A percentile compares a stretch with the other conserved stretches of the same genome.
Evolutionary conservation across 2,797 vertebrate genomes (phyloP).

Genomic region (Rhadinocentrus ornatus): DNA sequence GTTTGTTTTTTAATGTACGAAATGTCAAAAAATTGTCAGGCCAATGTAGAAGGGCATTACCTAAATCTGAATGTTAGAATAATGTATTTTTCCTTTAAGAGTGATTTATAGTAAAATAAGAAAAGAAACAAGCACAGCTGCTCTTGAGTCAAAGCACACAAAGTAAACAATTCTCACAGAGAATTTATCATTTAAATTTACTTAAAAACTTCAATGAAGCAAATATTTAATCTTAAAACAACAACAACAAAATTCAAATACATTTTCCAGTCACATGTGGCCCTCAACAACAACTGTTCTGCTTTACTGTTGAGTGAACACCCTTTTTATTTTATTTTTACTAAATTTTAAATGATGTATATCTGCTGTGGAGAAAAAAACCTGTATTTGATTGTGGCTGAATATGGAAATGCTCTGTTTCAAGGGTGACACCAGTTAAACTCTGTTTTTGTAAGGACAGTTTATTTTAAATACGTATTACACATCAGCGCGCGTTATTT

Average conservation of each 20-base stretch:
- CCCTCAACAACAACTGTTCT: slow-evolving; percentile 1
- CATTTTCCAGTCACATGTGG: neutral
- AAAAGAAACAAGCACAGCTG: slow-evolving; percentile 4
- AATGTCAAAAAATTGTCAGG: neutral
- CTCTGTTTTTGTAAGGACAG: slow-evolving; percentile 21
- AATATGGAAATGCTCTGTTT: slow-evolving; percentile 68
- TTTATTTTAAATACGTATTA: slow-evolving; percentile 21
- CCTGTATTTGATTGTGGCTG: slow-evolving; percentile 54
- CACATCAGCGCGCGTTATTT: slow-evolving; percentile 29
- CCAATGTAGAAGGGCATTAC: neutral
- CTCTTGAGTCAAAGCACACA: slow-evolving; percentile 53
- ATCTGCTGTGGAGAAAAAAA: slow-evolving; percentile 36
- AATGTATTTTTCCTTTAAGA: slow-evolving; percentile 13
- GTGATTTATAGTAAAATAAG: slow-evolving; percentile 1
- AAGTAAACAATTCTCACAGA: slow-evolving; percentile 26
- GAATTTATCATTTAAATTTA: slow-evolving; percentile 12
- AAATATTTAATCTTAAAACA: neutral
- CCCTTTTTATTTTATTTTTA: neutral
- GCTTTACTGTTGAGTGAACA: slow-evolving; percentile 18
- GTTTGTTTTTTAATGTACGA: slow-evolving; percentile 4
- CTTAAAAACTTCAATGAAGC: slow-evolving; percentile 7
- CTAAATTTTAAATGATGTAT: slow-evolving; percentile 24
- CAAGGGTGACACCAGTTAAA: slow-evolving; percentile 70
- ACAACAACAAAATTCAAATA: neutral
- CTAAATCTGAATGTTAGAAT: slow-evolving; percentile 1